Evolutionary conservation across 2,888 invertebrate species (phyloP).

Genomic region (Diachrysia chrysitis): DNA sequence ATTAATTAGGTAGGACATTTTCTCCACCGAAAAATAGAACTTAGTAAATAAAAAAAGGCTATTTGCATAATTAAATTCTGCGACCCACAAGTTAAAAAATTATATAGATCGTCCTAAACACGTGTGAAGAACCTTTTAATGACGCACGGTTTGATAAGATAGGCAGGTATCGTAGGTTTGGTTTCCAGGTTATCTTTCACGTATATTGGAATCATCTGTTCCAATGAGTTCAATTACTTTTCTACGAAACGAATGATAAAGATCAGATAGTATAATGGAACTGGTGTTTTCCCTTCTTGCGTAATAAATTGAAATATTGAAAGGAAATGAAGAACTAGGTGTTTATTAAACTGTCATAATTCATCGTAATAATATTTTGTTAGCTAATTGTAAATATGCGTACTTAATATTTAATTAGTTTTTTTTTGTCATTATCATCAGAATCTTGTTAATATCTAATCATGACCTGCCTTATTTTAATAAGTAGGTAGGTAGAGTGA

Average conservation of each 20-base stretch:
- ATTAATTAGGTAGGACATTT: no score
- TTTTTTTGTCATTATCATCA: constrained; percentile 26
- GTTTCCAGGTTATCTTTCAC: constrained; percentile 28
- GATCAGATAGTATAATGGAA: background rate
- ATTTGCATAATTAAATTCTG: no score
- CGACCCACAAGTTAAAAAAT: background rate
- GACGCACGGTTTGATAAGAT: constrained; percentile 19
- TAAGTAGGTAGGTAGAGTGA: constrained; percentile 14
- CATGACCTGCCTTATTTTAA: constrained; percentile 27
- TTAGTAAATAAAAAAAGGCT: no score
- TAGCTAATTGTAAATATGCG: background rate
- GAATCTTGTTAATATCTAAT: no score
- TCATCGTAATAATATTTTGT: background rate
- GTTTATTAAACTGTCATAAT: background rate
- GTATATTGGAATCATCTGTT: constrained; percentile 16
- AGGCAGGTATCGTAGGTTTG: constrained; percentile 7
- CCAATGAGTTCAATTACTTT: constrained; percentile 26
- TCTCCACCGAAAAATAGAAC: no score
- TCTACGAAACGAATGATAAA: constrained; percentile 23
- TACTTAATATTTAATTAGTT: background rate
- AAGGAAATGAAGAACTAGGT: background rate
- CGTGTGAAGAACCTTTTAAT: background rate
- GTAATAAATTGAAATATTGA: background rate
- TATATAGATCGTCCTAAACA: background rate
- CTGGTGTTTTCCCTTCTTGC: background rate